Conservation (phyloP, 2,797 vertebrate species). For the Catharus ustulatus region DNA sequence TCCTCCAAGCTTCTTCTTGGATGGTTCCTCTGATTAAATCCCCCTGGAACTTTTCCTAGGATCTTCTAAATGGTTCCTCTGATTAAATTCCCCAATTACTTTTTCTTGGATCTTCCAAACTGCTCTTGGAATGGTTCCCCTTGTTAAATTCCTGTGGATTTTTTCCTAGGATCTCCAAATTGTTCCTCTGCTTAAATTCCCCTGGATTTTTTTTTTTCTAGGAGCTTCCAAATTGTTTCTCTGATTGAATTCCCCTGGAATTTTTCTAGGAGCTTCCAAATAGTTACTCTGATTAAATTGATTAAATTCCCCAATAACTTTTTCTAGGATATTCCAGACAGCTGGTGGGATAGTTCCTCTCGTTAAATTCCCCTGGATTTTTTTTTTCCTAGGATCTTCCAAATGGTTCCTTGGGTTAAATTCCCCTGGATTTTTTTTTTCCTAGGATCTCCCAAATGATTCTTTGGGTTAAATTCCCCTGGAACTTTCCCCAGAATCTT, state of each 20-base stretch:
- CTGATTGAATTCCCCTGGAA: too few species aligned
- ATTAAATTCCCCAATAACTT: too few species aligned
- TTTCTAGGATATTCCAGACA: background rate
- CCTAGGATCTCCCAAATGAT: too few species aligned
- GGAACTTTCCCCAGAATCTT: background rate
- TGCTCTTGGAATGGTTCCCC: background rate
- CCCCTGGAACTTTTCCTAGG: background rate
- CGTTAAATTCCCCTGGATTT: background rate
- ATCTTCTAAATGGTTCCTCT: too few species aligned
- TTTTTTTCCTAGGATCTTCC: background rate
- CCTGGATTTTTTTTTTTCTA: background rate
- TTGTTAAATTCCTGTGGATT: too few species aligned
- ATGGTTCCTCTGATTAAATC: fast-evolving
- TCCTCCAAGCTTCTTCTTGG: background rate
- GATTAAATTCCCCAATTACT: background rate
- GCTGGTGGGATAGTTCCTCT: too few species aligned
- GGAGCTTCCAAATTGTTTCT: background rate
- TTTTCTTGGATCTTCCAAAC: background rate
- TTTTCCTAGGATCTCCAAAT: background rate
- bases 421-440: background rate
- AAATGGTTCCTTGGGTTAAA: too few species aligned
- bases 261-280: too few species aligned
- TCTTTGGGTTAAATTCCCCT: too few species aligned
- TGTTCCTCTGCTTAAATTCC: fast-evolving
- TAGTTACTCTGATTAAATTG: too few species aligned